Evolutionary conservation across 2,888 invertebrate genomes (phyloP).

Genomic region (Melanophora roralis): DNA sequence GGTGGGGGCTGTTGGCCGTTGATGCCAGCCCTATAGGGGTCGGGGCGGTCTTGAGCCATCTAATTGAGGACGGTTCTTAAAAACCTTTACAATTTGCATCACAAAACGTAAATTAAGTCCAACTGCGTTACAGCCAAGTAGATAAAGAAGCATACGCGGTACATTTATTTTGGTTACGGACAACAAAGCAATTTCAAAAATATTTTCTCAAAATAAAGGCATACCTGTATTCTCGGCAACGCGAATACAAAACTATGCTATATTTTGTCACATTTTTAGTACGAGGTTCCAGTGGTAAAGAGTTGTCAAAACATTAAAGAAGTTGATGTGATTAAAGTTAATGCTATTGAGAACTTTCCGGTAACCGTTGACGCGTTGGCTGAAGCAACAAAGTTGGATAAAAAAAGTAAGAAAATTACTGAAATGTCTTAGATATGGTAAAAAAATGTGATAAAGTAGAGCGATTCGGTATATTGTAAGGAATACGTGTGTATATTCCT

Average conservation of each 20-base stretch:
- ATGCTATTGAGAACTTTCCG: conserved; percentile 33
- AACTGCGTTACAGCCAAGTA: neutral
- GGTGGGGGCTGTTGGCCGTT: conserved; percentile 65
- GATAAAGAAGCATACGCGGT: neutral
- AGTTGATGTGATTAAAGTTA: conserved; percentile 42
- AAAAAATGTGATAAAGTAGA: neutral
- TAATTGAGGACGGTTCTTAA: conserved; percentile 60
- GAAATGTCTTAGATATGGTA: neutral
- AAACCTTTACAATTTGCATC: conserved; percentile 70
- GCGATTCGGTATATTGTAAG: conserved; percentile 1
- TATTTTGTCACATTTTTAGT: too few relatives aligned
- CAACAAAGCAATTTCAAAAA: conserved; percentile 58
- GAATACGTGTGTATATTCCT: conserved; percentile 17
- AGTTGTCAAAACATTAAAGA: conserved; percentile 13
- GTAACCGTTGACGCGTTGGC: conserved; percentile 15
- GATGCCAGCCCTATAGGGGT: conserved; percentile 67
- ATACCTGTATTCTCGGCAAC: conserved; percentile 56
- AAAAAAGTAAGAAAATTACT: neutral
- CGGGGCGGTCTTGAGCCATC: conserved; percentile 70
- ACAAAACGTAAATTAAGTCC: too few relatives aligned
- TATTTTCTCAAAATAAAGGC: conserved; percentile 55
- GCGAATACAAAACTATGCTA: conserved; percentile 40
- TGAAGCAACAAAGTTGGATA: neutral
- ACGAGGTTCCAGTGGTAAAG: conserved; percentile 4
- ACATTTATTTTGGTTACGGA: conserved; percentile 72